Base-by-base conservation (phyloP, 2,888 invertebrate genomes). In the Hyposoter didymator region DNA sequence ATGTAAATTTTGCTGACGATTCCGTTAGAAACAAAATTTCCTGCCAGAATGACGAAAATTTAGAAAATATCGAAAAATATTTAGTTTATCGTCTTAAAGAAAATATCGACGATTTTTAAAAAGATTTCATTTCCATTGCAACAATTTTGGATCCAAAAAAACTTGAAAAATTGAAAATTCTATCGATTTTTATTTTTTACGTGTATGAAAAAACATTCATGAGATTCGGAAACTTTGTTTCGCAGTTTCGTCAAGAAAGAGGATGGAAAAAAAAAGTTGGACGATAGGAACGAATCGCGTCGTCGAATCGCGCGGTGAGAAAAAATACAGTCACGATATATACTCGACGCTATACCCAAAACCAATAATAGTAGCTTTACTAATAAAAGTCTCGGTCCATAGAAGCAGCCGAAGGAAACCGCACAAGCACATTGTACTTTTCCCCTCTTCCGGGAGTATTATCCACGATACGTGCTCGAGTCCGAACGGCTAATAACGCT, bases 401-500 rank as follows among this genome's bases (percentile, higher is more conserved):
- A 22, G 49, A 69, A 43, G 45, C 39, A 43, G 45, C 39, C 47
- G n/a, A 74, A 45, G 17, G 32, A 55, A 72, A 59, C 45, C 55
- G 47, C 47, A 35, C n/a, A 79, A 62, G 6, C 59, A 14, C 73
- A 28, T n/a, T 39, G 39, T 49, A 66, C 55, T 52, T 45, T 35
- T 32, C 8, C 52, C 12, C 17, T 28, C 47, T 59, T 81, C 67
- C 81, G 67, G 62, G 45, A 69, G 84, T 86, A 87, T 88, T 88
- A 88, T 88, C 87, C 80, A 64, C 73, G 70, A 84, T 87, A 88
- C 84, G 87, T 86, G 86, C 73, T 49, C 73, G 69, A 86, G 82
- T 88, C 79, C 84, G 47, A 72, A 76, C 75, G 87, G 84, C 89
- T 88, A 87, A 87, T 89, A 88, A 90, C 88, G 89, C 88, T 78